A percentile compares a stretch with the other conserved stretches of the same genome.
Conservation (phyloP, 2,888 invertebrate species). For the Protula sp. region DNA sequence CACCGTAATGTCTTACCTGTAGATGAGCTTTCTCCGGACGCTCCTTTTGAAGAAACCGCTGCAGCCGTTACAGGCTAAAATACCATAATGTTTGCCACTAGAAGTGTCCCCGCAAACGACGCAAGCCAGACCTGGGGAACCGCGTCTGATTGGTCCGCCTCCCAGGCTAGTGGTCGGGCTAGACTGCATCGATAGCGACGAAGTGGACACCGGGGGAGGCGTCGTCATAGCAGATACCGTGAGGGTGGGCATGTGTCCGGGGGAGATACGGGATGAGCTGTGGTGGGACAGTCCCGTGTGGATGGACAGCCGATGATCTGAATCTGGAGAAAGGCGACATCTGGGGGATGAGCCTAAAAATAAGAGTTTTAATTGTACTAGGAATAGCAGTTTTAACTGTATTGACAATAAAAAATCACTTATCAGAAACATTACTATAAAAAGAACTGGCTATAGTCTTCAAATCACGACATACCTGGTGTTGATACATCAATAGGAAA, state of each 20-base stretch:
- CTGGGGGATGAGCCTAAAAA: not conserved
- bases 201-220: not conserved
- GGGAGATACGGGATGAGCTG: no score
- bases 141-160: conserved; percentile 34
- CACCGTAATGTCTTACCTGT: conserved; percentile 83
- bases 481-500: not conserved
- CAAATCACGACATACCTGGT: not conserved
- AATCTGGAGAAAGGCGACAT: not conserved
- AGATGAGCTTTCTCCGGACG: conserved; percentile 90
- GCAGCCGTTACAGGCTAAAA: conserved; percentile 97
- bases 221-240: not conserved
- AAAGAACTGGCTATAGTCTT: not conserved
- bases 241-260: not conserved
- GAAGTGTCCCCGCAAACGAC: conserved; percentile 96
- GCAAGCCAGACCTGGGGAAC: conserved; percentile 68
- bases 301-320: no score
- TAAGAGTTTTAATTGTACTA: no score
- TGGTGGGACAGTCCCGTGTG: no score
- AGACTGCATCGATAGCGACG: not conserved
- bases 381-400: no score
- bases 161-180: not conserved
- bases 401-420: no score
- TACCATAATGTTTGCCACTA: conserved; percentile 96
- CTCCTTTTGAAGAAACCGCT: conserved; percentile 98
- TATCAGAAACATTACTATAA: no score